Base-by-base conservation (phyloP, 1,140 invertebrate species). In the Drosophila truncata region DNA sequence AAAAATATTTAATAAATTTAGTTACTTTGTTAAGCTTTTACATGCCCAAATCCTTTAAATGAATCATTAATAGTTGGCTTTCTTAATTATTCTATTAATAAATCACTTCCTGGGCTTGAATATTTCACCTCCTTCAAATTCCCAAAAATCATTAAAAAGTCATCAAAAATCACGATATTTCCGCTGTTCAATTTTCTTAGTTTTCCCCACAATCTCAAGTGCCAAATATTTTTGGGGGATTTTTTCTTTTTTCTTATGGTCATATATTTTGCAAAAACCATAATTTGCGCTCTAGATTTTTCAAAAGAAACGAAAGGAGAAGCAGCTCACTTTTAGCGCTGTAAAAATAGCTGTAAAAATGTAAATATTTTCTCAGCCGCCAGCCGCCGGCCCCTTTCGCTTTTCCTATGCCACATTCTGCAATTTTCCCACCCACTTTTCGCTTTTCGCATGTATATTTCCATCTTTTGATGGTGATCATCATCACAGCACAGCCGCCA, bases 341-440 rank as follows among this genome's bases (percentile, higher is more conserved):
- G 81, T 84, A 77, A 83, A 83, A 83, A 82, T 82, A 83, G 76
- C 81, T 84, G 77, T 77, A 78, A 86, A 74, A 85, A 86, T 88
- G 54, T 69, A 78, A 59, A 78, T 78, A 78, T 78, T 78, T 78
- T 69, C 25, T 47, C 73, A 59, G 18, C 18, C 69, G n/a, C 37
- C 33, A 20, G 9, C 23, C 33, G 5, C 37, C 9, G 4, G 7
- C 6, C 18, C 11, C 11, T 31, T n/a, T 13, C 31, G 16, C 44
- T 20, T 50, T 27, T 64, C 49, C 37, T 27, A 10, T 29, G 25
- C 14, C 47, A n/a, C 47, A 31, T 31, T 58, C 46, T 49, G 27
- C 29, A n/a, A n/a, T 72, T 79, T 79, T 44, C 52, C n/a, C 46
- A 29, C 25, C 23, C 25, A 41, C 25, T 33, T 58, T 27, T 20